Evolutionary conservation across 1,140 invertebrate species (phyloP), one percentile per base, ranked within the genome.

Genomic region (Ceratina japonica): DNA sequence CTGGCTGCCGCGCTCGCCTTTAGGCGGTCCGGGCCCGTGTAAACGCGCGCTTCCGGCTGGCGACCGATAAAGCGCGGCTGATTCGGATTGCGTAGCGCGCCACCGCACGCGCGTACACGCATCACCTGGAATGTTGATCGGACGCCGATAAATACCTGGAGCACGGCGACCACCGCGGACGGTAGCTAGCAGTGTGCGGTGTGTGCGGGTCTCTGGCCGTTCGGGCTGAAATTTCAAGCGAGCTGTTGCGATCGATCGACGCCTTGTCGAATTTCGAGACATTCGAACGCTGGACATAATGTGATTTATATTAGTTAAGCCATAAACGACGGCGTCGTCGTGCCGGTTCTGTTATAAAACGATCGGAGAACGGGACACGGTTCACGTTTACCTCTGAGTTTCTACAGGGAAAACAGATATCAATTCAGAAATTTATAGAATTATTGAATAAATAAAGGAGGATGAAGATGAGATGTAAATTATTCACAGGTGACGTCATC

Each of bases 41-140:
- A 56, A 83, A 84, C 75, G 75, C 75, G 70, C 68, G 82, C 66
- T 79, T 75, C 79, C 79, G 79, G 75, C 82, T 84, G 81, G 79
- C 75, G 81, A 83, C 81, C 82, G 82, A 84, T 84, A 84, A 84
- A 84, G 81, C 82, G 81, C 66, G 82, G 82, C 82, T 78, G 81
- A 84, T 84, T 79, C 82, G 82, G 82, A 84, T 84, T 84, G 82
- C 81, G 82, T 83, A 84, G 64, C 81, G 82, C 70, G 82, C 82
- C 24, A 62, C 72, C 80, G 75, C 81, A 74, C 81, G 75, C 70
- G 59, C 63, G 66, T 69, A 76, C 82, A 83, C 81, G 82, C 83
- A 84, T 68, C 69, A 65, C 54, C 31, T 54, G 82, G 83, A 84
- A 84, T 84, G 83, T 84, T 84, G 83, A 84, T 84, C 82, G 72